A percentile compares a stretch with the other conserved stretches of the same genome.
Conservation (phyloP, 2,113 vertebrate genomes). For the Neolamprologus toae region DNA sequence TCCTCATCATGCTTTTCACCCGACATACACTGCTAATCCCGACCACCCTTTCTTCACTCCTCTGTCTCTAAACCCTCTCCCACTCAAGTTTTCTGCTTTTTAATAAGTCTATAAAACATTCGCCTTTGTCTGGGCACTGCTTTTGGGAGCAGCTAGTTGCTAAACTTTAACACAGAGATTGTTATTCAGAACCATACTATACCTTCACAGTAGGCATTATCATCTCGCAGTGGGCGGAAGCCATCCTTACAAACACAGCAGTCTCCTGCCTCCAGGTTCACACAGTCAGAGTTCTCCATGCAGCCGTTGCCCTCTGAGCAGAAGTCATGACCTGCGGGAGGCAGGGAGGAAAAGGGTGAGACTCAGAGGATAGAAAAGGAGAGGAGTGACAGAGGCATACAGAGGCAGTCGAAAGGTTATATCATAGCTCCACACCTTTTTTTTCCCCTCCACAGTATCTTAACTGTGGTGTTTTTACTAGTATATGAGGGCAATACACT, state of each 20-base stretch:
- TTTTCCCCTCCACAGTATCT: neutral
- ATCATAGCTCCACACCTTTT: neutral
- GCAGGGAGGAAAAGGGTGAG: neutral
- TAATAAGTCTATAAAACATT: neutral
- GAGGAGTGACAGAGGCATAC: neutral
- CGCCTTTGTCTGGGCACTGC: neutral
- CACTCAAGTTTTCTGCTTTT: neutral
- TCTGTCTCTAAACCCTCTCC: neutral
- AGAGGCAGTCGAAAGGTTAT: neutral
- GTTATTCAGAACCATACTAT: slow-evolving; percentile 10
- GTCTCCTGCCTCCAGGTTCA: slow-evolving; percentile 86
- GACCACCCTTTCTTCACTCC: neutral
- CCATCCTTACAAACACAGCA: slow-evolving; percentile 89
- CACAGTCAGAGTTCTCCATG: slow-evolving; percentile 88
- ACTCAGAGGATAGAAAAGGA: neutral
- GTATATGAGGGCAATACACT: neutral
- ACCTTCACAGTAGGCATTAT: slow-evolving; percentile 98
- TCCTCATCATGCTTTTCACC: neutral
- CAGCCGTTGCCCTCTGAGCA: slow-evolving; percentile 87
- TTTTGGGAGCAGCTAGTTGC: neutral
- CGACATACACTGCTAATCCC: neutral
- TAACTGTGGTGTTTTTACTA: neutral
- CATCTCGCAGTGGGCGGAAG: slow-evolving; percentile 87
- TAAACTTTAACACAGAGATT: neutral
- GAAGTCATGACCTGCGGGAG: slow-evolving; percentile 86